These are phyloP conservation scores for Acinonyx jubatus DNA, from an alignment of 2,113 vertebrate species.

Conservation along the genomic window DNA sequence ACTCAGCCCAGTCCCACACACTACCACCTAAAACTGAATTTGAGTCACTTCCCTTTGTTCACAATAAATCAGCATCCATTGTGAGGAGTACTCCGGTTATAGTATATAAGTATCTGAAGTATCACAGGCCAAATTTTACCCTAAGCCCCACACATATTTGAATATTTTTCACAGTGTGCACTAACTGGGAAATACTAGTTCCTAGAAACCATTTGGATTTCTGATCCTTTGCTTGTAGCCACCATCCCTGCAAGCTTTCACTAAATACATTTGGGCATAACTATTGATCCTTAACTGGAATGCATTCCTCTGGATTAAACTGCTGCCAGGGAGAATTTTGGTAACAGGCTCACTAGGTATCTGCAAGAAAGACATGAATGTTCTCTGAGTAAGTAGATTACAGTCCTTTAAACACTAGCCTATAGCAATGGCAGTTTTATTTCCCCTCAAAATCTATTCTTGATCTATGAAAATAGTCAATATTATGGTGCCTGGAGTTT, in stretches of 20 bases:
- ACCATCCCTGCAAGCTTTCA: neutral
- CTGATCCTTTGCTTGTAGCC: neutral
- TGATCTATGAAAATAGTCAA: neutral
- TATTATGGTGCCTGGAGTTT: neutral
- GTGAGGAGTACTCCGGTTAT: neutral
- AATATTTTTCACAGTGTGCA: neutral
- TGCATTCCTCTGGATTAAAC: neutral
- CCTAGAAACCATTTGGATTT: neutral
- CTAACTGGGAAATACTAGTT: neutral
- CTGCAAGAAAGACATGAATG: neutral
- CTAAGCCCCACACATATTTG: neutral
- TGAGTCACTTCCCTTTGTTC: neutral
- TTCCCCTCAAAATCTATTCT: neutral
- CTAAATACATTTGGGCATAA: neutral
- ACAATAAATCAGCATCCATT: neutral
- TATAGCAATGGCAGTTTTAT: neutral
- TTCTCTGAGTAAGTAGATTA: neutral
- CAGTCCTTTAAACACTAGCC: neutral
- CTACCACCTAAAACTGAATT: neutral
- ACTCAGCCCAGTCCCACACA: neutral
- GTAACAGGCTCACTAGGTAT: neutral
- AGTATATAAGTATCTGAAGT: neutral
- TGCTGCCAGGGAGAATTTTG: constrained; percentile 1
- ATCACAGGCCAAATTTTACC: neutral
- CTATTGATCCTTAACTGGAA: neutral